These are phyloP conservation scores for Entomyzon cyanotis DNA, from an alignment of 2,113 vertebrate species.

Conservation along the genomic window DNA sequence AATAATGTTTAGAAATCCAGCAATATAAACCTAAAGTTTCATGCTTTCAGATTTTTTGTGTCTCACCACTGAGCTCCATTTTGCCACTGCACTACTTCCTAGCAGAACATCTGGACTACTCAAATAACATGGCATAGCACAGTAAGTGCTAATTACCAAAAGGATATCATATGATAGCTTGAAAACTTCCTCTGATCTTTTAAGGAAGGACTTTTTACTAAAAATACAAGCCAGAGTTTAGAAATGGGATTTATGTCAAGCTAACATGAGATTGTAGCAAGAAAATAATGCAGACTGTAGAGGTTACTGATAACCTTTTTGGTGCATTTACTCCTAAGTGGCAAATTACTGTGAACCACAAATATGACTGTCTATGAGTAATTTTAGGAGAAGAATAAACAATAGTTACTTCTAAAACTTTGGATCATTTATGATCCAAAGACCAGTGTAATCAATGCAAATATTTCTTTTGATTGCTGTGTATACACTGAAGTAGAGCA, in stretches of 20 bases:
- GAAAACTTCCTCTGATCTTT: neutral
- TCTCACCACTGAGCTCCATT: neutral
- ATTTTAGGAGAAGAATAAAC: neutral
- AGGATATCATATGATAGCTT: neutral
- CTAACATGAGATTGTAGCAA: neutral
- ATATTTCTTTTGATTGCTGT: neutral
- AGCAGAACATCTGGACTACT: neutral
- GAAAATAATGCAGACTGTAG: neutral
- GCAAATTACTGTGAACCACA: neutral
- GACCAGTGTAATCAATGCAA: neutral
- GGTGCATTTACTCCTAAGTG: neutral
- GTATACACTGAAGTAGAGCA: neutral
- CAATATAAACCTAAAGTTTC: neutral
- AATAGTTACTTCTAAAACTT: neutral
- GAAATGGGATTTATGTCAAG: neutral
- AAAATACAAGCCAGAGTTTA: neutral
- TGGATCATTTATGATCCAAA: neutral
- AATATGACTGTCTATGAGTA: neutral
- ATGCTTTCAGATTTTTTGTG: neutral
- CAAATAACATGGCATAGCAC: neutral
- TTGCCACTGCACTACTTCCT: neutral
- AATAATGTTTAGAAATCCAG: neutral
- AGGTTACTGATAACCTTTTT: neutral
- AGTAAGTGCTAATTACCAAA: neutral
- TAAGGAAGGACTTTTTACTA: neutral